These are phyloP conservation scores for Cochlearius cochlearius DNA, from an alignment of 2,113 vertebrate genomes.

Conservation along the genomic window DNA sequence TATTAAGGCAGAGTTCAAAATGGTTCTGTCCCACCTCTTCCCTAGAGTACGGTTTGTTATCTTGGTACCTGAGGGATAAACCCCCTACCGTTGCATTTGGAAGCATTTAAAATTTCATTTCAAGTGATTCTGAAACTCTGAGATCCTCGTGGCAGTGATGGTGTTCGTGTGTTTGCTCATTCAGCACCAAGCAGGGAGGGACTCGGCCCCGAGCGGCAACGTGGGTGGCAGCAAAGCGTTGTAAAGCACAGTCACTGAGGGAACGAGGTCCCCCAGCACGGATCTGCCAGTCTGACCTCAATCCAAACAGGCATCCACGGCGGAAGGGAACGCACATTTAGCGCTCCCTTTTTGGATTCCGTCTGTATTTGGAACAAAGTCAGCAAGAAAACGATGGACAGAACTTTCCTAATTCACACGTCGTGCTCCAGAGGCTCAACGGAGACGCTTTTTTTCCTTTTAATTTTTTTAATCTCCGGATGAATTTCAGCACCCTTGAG, in stretches of 20 bases:
- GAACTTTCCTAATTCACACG: slow-evolving; percentile 24
- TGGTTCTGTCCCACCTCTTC: neutral
- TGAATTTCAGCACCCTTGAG: slow-evolving; percentile 32
- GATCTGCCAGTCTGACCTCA: neutral
- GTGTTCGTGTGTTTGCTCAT: neutral
- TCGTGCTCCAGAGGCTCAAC: neutral
- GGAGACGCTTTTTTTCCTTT: neutral
- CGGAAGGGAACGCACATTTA: neutral
- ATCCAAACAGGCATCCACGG: neutral
- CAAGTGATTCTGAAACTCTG: neutral
- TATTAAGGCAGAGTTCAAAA: slow-evolving; percentile 52
- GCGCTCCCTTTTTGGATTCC: neutral
- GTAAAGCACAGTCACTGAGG: neutral
- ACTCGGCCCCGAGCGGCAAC: neutral
- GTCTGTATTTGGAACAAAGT: neutral
- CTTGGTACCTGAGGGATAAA: neutral
- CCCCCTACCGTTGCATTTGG: neutral
- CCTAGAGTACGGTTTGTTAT: neutral
- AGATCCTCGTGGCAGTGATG: slow-evolving; percentile 3
- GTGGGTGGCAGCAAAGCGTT: neutral
- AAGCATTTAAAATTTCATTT: neutral
- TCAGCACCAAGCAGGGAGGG: neutral
- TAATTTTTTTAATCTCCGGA: neutral
- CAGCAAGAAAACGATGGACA: neutral
- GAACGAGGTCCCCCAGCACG: neutral